Evolutionary conservation across 2,113 vertebrate species (phyloP), one percentile per base, ranked within the genome.

Genomic region (Gila orcuttii): DNA sequence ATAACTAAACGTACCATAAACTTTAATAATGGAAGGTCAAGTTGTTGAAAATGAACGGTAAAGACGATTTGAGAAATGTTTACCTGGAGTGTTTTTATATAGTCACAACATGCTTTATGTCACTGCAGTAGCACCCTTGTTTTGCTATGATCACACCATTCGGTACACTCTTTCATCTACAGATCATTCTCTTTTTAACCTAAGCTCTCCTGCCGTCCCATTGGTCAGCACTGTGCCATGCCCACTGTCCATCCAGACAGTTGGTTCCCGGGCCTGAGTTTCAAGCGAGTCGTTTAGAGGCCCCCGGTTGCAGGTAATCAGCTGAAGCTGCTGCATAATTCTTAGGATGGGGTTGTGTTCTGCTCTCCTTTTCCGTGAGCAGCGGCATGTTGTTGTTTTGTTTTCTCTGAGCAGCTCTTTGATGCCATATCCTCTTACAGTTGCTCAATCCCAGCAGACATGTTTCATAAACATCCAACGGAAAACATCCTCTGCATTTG

Each of bases 401-500:
- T 94, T 94, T 94, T 94, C 90, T 91, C 89, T 89, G 88, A 90
- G 83, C 91, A 87, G 86, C 45, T 84, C 95, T 96, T 94, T 96
- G 94, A 96, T 94, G 93, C 90, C 83, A 83, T 92, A 92, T 95
- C 93, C 87, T 89, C 92, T 95, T 95, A 94, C 93, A 92, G 92
- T 87, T 81, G 62, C 93, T 93, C 93, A 92, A 90, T 94, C 92
- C 90, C 91, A 88, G 92, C 93, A 95, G 94, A 92, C 91, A 91
- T 95, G 93, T 95, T 95, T 87, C 94, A 93, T 94, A 94, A 94
- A 94, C 94, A 93, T 89, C 83, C 89, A 93, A 93, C 89, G 85
- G 92, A 93, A 94, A 94, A 94, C 93, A 94, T 94, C 94, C 92
- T 92, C 90, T 88, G 92, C 92, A 93, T 95, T 94, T 93, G 93